phyloP scores from a whole-genome alignment of 2,888 invertebrate species.

The Eubasilissa splendida region DNA sequence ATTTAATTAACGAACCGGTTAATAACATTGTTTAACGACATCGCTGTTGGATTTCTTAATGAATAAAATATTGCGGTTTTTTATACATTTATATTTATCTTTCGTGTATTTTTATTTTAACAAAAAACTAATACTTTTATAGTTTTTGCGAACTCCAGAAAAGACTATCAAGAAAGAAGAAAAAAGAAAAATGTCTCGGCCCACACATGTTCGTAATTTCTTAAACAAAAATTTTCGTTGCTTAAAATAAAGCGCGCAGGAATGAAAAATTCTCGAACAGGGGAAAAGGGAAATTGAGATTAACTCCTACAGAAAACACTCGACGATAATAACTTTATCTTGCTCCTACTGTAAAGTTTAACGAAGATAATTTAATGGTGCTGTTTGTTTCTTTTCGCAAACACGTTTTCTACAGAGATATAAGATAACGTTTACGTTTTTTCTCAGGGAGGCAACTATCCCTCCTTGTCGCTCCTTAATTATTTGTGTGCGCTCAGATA shows the following conservation, averaged over 20 bases:
- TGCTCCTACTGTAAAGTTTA: slow-evolving; percentile 10
- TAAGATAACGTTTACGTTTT: slow-evolving; percentile 29
- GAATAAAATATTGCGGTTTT: no score
- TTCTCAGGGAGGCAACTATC: slow-evolving; percentile 25
- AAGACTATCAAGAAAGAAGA: no score
- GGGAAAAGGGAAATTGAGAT: slow-evolving; percentile 10
- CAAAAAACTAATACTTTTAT: no score
- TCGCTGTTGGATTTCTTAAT: no score
- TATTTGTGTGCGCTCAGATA: slow-evolving; percentile 17
- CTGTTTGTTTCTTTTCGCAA: slow-evolving; percentile 31
- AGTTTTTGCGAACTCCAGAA: no score
- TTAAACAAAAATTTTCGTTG: neutral
- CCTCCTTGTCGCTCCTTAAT: slow-evolving; percentile 5
- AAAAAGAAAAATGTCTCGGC: no score
- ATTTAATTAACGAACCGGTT: no score
- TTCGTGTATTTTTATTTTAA: no score
- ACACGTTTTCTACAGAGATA: slow-evolving; percentile 27
- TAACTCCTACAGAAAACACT: slow-evolving; percentile 30
- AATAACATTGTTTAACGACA: no score
- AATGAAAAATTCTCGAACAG: slow-evolving; percentile 8
- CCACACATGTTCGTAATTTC: neutral
- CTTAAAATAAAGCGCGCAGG: neutral
- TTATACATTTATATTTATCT: no score
- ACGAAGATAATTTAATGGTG: slow-evolving; percentile 24
- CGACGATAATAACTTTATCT: slow-evolving; percentile 13